Base-by-base conservation (phyloP, 2,113 vertebrate genomes). In the Erinaceus europaeus region DNA sequence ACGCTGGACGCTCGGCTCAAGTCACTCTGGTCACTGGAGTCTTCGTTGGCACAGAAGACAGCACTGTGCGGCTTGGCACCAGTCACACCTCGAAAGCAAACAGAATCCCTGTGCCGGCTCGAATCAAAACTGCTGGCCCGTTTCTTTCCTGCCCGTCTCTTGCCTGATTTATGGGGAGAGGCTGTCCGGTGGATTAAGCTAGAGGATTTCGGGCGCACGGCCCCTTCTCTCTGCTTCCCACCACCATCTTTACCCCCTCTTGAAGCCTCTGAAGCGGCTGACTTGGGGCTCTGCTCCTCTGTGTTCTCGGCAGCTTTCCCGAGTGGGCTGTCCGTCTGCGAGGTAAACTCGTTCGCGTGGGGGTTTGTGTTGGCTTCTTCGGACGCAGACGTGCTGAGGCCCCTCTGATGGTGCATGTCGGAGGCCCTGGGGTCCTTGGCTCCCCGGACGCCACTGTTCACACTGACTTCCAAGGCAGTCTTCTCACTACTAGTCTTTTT, bases 331-430 rank as follows among this genome's bases (percentile, higher is more conserved):
- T 97, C 95, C 84, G 91, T 91, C 94, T 98, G 90, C 0, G 96
- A 97, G 44, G 96, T 97, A 92, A 99, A 93, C 95, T 99, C 98
- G 48, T 99, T 99, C 69, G 99, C 99, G 5, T 99, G 99, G 2
- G 99, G 99, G 95, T 99, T 99, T 96, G 98, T 99, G 92, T 99
- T 99, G 92, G 98, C 98, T 96, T 99, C 99, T 92, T 99, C 98
- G 29, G 98, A 98, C 8, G 98, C 98, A 61, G 98, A 98, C 90
- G 96, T 96, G 93, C 97, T 93, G 18, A 98, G 96, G 61, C 95
- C 96, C 79, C 96, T 97, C 91, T 95, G 97, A 89, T 53, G 29
- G 29, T 89, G 94, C 72, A 86, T 68, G 9, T 96, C 96, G 0
- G 96, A 94, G 17, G 89, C 90, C 27, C 90, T 93, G 73, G 95